Base-by-base conservation (phyloP, 1,140 invertebrate species). In the Drosophila neocordata region DNA sequence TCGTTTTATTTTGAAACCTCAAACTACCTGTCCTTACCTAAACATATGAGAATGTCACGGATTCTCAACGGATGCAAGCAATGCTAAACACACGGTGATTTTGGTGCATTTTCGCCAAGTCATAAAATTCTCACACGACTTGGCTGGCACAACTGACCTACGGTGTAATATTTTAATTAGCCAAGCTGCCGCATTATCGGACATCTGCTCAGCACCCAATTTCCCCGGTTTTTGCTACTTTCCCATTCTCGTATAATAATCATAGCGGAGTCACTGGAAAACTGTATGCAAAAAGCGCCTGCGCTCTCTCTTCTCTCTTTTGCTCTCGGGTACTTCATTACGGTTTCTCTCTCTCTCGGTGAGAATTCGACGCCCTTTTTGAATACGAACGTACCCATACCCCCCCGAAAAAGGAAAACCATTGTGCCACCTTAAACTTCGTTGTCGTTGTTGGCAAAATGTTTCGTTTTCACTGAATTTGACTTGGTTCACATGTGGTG, bases 391-490 rank as follows among this genome's bases (percentile, higher is more conserved):
- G 5, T 31, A 22, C 59, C 27, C 22, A 41, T 37, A 58, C 51
- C 48, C 55, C 34, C 44, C 35, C 52, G 63, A 44, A 58, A 31
- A 3, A 31, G 27, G 4, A n/a, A n/a, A n/a, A n/a, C n/a, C 27
- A 31, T 20, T 20, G 7, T 48, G 41, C 41, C 41, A 48, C 41
- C 41, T 20, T 48, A 20, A 48, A 48, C 41, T 48, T 48, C 41
- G 41, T 48, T 48, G 41, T 48, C 15, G n/a, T 37, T 44, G 59
- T 71, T 66, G 72, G 48, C 60, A 79, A 73, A 85, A 77, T 85
- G 73, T 70, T 81, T 74, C 82, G 66, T 84, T 81, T 84, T 87
- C 77, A 73, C 69, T 74, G 77, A 84, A 85, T 87, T 87, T 85
- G 78, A 81, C 74, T 85, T 85, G 80, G 72, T 20, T 68, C 55